These are phyloP conservation scores for Cynoglossus semilaevis DNA, from an alignment of 2,113 vertebrate species.

Conservation along the genomic window DNA sequence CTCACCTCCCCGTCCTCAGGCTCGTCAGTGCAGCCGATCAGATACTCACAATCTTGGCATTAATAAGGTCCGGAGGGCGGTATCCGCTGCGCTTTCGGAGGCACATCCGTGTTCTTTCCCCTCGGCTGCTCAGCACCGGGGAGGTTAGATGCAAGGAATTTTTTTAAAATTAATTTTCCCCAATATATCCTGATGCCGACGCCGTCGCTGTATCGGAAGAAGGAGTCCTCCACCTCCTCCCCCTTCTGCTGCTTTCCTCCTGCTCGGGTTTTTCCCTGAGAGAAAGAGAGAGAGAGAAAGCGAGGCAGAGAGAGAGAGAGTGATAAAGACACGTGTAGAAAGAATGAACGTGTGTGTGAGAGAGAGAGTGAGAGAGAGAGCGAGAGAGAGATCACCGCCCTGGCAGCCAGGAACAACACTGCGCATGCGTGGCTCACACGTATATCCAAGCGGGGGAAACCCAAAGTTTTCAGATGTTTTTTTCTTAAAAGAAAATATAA, in stretches of 20 bases:
- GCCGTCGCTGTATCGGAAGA: conserved; percentile 25
- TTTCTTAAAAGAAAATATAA: no score
- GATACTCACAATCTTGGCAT: conserved; percentile 81
- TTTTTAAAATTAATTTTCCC: conserved; percentile 6
- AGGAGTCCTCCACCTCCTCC: conserved; percentile 44
- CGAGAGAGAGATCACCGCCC: conserved; percentile 73
- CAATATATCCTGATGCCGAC: conserved; percentile 14
- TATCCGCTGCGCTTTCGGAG: conserved; percentile 77
- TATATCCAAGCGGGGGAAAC: conserved; percentile 49
- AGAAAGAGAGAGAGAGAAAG: conserved; percentile 19
- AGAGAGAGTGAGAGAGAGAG: conserved; percentile 38
- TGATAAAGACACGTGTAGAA: conserved; percentile 6
- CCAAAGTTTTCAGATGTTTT: no score
- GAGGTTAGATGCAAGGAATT: conserved; percentile 8
- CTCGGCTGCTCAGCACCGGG: conserved; percentile 28
- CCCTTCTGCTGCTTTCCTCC: conserved; percentile 47
- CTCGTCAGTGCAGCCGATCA: conserved; percentile 17
- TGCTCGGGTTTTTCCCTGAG: conserved; percentile 62
- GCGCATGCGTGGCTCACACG: conserved; percentile 79
- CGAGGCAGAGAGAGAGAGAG: conserved; percentile 2
- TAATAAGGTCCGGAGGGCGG: conserved; percentile 73
- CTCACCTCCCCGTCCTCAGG: background rate
- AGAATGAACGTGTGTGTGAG: background rate
- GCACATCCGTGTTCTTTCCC: conserved; percentile 76
- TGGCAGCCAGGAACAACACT: conserved; percentile 53